These are phyloP conservation scores for Acromyrmex charruanus DNA, from an alignment of 1,140 invertebrate species.

Conservation along the genomic window DNA sequence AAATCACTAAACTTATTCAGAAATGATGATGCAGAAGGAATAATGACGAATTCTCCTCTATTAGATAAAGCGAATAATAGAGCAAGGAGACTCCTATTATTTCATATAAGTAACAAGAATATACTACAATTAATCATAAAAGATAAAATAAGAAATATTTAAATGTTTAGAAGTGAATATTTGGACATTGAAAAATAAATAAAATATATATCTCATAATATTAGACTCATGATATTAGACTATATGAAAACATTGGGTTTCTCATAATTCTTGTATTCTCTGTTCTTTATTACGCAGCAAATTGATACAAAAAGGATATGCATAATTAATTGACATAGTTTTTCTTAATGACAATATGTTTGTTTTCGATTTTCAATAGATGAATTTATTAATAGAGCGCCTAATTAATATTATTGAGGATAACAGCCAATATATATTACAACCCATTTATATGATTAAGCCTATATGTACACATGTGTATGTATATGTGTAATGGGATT, in stretches of 20 bases:
- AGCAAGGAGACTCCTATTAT: not conserved
- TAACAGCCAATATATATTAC: constrained; percentile 85
- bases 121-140: not conserved
- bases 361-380: constrained; percentile 68
- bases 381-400: constrained; percentile 79
- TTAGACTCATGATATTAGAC: not conserved
- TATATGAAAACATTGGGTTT: not conserved
- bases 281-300: not conserved
- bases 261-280: not conserved
- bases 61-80: not conserved
- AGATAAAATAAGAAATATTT: not conserved
- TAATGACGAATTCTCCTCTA: not conserved
- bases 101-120: not conserved
- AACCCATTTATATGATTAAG: constrained; percentile 70
- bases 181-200: not conserved
- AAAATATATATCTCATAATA: not conserved
- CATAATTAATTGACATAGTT: constrained; percentile 14
- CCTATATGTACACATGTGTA: not conserved
- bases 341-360: constrained; percentile 83
- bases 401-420: constrained; percentile 82
- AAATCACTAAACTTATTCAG: constrained; percentile 69
- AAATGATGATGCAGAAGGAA: constrained; percentile 56
- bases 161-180: not conserved
- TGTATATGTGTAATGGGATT: constrained; percentile 62
- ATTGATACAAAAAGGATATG: not conserved